A percentile compares a stretch with the other conserved stretches of the same genome.
Evolutionary conservation across 2,113 vertebrate species (phyloP).

Genomic region (Aspidoscelis tigris): DNA sequence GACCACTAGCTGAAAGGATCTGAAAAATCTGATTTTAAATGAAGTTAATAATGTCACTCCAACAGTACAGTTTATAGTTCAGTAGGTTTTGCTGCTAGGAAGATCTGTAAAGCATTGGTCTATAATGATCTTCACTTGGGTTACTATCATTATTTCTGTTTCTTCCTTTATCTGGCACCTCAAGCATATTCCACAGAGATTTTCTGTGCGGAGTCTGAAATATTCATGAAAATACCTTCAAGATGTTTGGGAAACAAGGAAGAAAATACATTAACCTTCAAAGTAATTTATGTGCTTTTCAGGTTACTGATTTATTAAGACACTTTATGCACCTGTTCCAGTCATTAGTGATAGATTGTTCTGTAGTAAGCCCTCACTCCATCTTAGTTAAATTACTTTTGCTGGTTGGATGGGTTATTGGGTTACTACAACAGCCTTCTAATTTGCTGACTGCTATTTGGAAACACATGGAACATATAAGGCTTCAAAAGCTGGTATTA

Average conservation of each 20-base stretch:
- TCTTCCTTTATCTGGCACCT: conserved; percentile 6
- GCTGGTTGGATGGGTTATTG: conserved; percentile 62
- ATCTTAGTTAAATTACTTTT: conserved; percentile 70
- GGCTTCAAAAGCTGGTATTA: not conserved
- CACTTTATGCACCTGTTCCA: conserved; percentile 71
- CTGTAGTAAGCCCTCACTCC: conserved; percentile 57
- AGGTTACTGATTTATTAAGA: conserved; percentile 73
- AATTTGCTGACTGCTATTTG: conserved; percentile 46
- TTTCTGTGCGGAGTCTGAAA: conserved; percentile 35
- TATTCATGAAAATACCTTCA: conserved; percentile 57
- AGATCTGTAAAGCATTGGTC: not conserved
- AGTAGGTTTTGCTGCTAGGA: conserved; percentile 5
- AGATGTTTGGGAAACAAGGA: conserved; percentile 60
- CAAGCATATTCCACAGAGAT: not conserved
- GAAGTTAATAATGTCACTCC: not conserved
- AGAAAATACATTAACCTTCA: conserved; percentile 72
- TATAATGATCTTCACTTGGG: conserved; percentile 29
- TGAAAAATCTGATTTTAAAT: conserved; percentile 14
- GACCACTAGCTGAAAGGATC: not conserved
- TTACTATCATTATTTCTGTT: conserved; percentile 35
- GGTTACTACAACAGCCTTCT: conserved; percentile 51
- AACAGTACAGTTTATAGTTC: conserved; percentile 8
- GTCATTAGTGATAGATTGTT: conserved; percentile 69
- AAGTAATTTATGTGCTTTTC: conserved; percentile 71
- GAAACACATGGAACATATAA: not conserved